These are phyloP conservation scores for Campodea augens DNA, from an alignment of 1,140 invertebrate species.

Conservation along the genomic window DNA sequence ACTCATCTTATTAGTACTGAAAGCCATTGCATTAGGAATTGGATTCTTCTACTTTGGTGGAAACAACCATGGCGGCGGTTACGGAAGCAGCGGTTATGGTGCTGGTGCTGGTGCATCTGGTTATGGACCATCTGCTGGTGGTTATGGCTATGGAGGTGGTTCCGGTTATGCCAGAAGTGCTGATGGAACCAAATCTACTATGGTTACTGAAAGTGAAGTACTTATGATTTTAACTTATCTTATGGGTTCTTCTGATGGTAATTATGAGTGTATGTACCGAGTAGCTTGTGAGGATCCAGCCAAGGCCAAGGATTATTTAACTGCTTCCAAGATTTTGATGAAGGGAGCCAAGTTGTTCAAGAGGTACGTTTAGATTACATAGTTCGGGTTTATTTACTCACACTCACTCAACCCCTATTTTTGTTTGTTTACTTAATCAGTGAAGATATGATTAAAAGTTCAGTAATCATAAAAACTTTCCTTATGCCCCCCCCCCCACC, in stretches of 20 bases:
- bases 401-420: too few relatives aligned
- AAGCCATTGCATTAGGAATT: conserved; percentile 58
- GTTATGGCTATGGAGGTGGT: background rate
- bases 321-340: conserved; percentile 48
- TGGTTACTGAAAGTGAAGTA: conserved; percentile 44
- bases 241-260: conserved; percentile 36
- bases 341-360: conserved; percentile 45
- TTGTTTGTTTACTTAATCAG: too few relatives aligned
- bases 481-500: too few relatives aligned
- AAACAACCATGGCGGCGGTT: conserved; percentile 7
- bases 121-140: too few relatives aligned
- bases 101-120: background rate
- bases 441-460: too few relatives aligned
- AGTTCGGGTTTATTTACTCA: too few relatives aligned
- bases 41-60: conserved; percentile 24
- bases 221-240: conserved; percentile 45
- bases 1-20: conserved; percentile 53
- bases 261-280: conserved; percentile 47
- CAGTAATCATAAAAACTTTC: too few relatives aligned
- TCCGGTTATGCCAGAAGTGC: background rate
- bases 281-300: conserved; percentile 51
- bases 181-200: conserved; percentile 28
- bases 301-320: conserved; percentile 47
- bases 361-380: conserved; percentile 35
- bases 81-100: background rate